These are phyloP conservation scores for Geopemphigus sp. DNA, from an alignment of 1,140 invertebrate species.

Conservation along the genomic window DNA sequence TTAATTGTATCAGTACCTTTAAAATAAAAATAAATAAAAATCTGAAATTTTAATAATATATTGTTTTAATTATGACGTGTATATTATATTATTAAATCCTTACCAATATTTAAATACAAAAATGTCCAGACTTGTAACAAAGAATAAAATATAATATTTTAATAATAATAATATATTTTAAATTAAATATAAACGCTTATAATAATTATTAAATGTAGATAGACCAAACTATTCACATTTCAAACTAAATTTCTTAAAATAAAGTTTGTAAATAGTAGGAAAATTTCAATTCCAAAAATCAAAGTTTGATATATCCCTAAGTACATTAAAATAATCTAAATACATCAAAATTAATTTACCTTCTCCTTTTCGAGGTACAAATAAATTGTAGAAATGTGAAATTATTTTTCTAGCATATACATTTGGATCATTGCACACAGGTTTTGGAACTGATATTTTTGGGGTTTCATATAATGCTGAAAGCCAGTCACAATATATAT, in stretches of 20 bases:
- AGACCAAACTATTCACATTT: no score
- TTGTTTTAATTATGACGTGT: neutral
- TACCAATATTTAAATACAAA: constrained; percentile 70
- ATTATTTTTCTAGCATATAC: constrained; percentile 89
- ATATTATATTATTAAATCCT: constrained; percentile 9
- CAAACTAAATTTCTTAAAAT: no score
- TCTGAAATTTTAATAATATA: neutral
- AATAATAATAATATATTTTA: neutral
- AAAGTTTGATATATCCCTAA: no score
- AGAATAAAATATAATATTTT: constrained; percentile 53
- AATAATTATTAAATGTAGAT: no score
- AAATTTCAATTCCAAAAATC: no score
- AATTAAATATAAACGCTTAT: neutral
- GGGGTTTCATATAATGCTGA: constrained; percentile 78
- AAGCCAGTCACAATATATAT: constrained; percentile 96
- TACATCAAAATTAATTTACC: constrained; percentile 61
- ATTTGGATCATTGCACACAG: constrained; percentile 85
- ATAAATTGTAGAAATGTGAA: constrained; percentile 90
- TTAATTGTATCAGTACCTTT: constrained; percentile 83
- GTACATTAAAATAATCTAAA: neutral
- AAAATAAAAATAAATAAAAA: constrained; percentile 20
- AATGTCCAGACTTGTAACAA: constrained; percentile 79
- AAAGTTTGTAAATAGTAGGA: no score
- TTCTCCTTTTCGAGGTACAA: constrained; percentile 88
- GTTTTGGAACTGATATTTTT: constrained; percentile 79